Evolutionary conservation across 2,888 invertebrate species (phyloP).

Genomic region (Coleophora flavipennella): DNA sequence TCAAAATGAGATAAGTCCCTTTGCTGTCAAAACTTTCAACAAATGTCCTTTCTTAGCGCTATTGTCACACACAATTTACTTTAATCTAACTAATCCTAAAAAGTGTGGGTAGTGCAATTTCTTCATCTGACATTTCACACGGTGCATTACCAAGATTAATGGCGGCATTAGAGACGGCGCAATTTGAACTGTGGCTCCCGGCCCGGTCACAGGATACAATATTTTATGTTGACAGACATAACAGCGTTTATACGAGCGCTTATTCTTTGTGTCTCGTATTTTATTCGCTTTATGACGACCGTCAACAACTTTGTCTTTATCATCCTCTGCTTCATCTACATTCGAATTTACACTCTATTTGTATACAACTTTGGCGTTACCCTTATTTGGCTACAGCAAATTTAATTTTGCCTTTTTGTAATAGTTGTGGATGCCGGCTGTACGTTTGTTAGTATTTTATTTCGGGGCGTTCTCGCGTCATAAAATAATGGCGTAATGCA

Average conservation of each 20-base stretch:
- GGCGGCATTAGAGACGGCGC: constrained; percentile 56
- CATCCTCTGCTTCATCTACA: constrained; percentile 11
- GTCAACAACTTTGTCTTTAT: constrained; percentile 28
- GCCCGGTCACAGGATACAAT: constrained; percentile 62
- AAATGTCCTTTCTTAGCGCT: no score
- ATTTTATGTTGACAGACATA: constrained; percentile 72
- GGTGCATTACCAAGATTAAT: constrained; percentile 62
- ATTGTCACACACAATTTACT: no score
- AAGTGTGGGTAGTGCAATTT: constrained; percentile 7
- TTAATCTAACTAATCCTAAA: no score
- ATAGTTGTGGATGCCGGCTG: constrained; percentile 70
- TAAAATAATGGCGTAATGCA: constrained; percentile 71
- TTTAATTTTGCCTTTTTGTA: constrained; percentile 39
- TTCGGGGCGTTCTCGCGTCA: constrained; percentile 69
- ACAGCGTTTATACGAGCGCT: constrained; percentile 70
- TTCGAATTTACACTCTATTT: constrained; percentile 27
- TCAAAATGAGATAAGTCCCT: no score
- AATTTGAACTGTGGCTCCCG: constrained; percentile 59
- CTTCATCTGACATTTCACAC: constrained; percentile 58
- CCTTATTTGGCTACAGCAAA: constrained; percentile 10
- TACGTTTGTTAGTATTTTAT: constrained; percentile 72
- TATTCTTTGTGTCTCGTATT: constrained; percentile 72
- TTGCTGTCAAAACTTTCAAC: no score
- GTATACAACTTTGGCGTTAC: constrained; percentile 13
- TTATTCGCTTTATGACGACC: constrained; percentile 72